Conservation (phyloP, 2,113 vertebrate species). For the Piprites chloris region DNA sequence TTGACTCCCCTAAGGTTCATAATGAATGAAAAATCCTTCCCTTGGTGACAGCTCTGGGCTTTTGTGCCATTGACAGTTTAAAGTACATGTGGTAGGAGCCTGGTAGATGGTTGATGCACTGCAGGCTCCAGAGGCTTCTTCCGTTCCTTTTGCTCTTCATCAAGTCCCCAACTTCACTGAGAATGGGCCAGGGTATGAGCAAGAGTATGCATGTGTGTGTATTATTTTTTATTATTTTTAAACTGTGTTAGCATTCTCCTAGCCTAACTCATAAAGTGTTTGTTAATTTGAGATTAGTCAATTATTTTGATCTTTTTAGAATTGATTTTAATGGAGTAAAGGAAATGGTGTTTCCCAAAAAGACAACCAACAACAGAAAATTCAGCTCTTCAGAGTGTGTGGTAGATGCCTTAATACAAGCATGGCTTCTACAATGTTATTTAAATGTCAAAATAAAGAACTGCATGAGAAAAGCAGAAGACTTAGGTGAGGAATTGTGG, state of each 20-base stretch:
- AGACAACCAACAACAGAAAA: background rate
- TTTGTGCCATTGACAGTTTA: background rate
- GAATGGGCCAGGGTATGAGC: background rate
- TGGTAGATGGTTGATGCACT: background rate
- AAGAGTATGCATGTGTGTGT: no score
- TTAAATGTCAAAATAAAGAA: background rate
- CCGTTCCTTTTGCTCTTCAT: background rate
- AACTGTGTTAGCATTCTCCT: background rate
- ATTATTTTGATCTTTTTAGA: background rate
- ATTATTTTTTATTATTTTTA: background rate
- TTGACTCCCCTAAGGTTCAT: background rate
- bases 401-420: background rate
- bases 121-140: background rate
- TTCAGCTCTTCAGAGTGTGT: background rate
- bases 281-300: background rate
- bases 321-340: background rate
- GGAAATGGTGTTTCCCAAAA: background rate
- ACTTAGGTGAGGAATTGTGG: background rate
- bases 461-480: background rate
- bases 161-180: background rate
- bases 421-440: background rate
- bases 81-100: background rate
- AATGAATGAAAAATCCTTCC: background rate
- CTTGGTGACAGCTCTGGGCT: background rate
- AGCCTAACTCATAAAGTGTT: background rate